Evolutionary conservation across 2,888 invertebrate species (phyloP).

Genomic region (Parnassius apollo): DNA sequence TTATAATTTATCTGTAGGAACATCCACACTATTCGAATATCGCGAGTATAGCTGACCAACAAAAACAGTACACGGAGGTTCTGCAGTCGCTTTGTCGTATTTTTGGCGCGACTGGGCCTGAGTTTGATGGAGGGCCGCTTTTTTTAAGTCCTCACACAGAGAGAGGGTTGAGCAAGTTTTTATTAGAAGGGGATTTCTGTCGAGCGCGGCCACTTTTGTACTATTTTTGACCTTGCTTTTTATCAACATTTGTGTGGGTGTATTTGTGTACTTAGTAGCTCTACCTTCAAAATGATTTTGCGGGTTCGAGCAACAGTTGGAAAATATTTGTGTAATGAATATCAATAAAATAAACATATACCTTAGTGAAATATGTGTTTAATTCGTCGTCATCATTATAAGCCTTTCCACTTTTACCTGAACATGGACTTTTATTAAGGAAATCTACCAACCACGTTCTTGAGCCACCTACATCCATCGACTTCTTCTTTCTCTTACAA

Average conservation of each 20-base stretch:
- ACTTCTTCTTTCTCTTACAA: too few relatives aligned
- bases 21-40: neutral
- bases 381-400: too few relatives aligned
- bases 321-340: too few relatives aligned
- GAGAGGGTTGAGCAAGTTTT: slow-evolving; percentile 13
- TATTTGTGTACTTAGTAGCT: neutral
- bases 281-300: too few relatives aligned
- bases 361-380: too few relatives aligned
- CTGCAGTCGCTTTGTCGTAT: slow-evolving; percentile 4
- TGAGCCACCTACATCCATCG: too few relatives aligned
- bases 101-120: slow-evolving; percentile 1
- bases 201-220: neutral
- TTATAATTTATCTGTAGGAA: neutral
- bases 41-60: neutral
- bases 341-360: too few relatives aligned
- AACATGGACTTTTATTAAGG: too few relatives aligned
- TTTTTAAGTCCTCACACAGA: neutral
- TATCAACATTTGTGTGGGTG: neutral
- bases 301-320: too few relatives aligned
- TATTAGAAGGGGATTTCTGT: neutral
- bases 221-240: neutral
- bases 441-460: too few relatives aligned
- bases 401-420: too few relatives aligned
- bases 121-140: slow-evolving; percentile 13
- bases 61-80: slow-evolving; percentile 2